Evolutionary conservation across 2,797 vertebrate genomes (phyloP).

Genomic region (Sternotherus odoratus): DNA sequence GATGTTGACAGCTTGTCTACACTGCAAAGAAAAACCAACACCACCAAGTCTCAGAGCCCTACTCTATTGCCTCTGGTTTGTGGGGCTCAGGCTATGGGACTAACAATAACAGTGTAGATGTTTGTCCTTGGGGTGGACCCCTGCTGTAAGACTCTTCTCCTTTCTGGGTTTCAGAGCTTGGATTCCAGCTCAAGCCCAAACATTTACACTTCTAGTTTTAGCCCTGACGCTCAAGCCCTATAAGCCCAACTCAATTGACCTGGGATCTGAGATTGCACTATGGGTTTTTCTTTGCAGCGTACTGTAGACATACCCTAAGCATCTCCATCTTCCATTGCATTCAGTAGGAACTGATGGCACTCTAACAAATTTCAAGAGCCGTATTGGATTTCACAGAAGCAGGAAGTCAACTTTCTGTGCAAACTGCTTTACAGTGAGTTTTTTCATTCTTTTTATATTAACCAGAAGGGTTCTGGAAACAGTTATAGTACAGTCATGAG

Average conservation of each 20-base stretch:
- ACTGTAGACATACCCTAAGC: neutral
- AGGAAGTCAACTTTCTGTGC: neutral
- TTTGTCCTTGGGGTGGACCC: neutral
- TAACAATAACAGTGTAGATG: no score
- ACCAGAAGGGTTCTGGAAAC: conserved; percentile 30
- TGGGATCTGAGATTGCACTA: neutral
- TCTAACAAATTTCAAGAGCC: rapidly evolving
- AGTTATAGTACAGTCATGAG: conserved; percentile 19
- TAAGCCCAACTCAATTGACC: neutral
- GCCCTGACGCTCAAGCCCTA: no score
- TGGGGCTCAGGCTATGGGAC: neutral
- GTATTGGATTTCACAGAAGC: neutral
- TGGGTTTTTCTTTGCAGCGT: neutral
- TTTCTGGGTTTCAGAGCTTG: neutral
- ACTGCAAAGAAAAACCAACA: neutral
- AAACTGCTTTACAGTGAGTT: neutral
- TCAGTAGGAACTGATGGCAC: neutral
- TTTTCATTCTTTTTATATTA: conserved; percentile 19
- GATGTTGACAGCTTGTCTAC: neutral
- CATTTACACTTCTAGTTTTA: neutral
- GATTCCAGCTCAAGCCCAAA: neutral
- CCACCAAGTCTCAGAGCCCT: neutral
- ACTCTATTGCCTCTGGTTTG: neutral
- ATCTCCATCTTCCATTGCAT: neutral
- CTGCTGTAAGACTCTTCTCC: neutral